These are phyloP conservation scores for Tokudaia tokunoshimensis DNA, from an alignment of 2,797 vertebrate species.

Conservation along the genomic window DNA sequence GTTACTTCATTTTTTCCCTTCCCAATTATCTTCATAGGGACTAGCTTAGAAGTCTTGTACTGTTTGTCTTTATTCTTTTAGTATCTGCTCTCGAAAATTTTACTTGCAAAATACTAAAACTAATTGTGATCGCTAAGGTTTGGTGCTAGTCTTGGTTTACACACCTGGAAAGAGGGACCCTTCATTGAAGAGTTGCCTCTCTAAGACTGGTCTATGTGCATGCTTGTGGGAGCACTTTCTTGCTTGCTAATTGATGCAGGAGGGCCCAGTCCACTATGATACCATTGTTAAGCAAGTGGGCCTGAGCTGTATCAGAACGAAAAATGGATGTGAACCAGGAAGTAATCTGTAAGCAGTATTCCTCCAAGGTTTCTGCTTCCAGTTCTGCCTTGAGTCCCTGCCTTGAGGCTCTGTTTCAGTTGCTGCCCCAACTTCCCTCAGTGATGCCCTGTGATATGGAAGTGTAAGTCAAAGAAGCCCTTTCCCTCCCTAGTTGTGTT, in stretches of 20 bases:
- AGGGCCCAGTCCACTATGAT: not conserved
- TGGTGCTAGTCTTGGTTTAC: not conserved
- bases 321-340: not conserved
- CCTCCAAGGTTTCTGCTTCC: not conserved
- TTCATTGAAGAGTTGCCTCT: not conserved
- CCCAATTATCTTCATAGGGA: not conserved
- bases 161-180: not conserved
- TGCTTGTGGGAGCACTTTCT: not conserved
- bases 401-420: not conserved
- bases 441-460: not conserved
- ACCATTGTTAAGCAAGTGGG: not conserved
- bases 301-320: not conserved
- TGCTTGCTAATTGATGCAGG: not conserved
- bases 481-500: not conserved
- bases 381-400: not conserved
- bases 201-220: not conserved
- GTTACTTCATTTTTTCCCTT: not conserved
- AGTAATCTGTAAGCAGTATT: not conserved
- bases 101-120: not conserved
- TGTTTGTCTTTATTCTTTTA: not conserved
- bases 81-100: conserved; percentile 2
- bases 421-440: not conserved
- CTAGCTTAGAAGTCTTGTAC: not conserved
- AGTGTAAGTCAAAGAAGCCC: not conserved
- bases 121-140: not conserved